phyloP scores from a whole-genome alignment of 2,113 vertebrate genomes.

The Xenopus borealis region DNA sequence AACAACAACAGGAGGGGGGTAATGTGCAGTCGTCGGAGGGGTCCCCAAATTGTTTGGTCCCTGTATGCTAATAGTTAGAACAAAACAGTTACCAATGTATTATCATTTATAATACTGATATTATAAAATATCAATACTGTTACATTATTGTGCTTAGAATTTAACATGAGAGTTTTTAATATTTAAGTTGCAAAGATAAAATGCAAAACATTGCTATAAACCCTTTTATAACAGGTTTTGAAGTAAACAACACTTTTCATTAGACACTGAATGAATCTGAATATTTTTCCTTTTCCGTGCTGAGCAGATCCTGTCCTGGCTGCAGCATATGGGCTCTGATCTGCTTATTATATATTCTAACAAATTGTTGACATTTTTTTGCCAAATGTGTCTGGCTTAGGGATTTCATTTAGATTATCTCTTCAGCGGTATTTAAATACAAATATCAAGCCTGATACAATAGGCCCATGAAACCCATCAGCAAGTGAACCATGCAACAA shows the following conservation, averaged over 20 bases:
- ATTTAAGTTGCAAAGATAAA: too few species aligned
- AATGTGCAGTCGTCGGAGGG: too few species aligned
- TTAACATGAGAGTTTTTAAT: too few species aligned
- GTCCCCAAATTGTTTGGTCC: too few species aligned
- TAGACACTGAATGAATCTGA: not conserved
- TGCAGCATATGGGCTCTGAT: conserved; percentile 9
- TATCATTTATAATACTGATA: too few species aligned
- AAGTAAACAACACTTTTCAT: not conserved
- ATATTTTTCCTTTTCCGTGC: not conserved
- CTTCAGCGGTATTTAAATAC: conserved; percentile 31
- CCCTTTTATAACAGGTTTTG: too few species aligned
- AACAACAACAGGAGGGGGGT: too few species aligned
- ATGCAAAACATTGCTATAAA: too few species aligned
- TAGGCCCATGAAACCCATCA: conserved; percentile 16
- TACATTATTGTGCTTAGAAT: too few species aligned
- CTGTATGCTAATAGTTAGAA: too few species aligned
- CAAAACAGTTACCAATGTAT: too few species aligned
- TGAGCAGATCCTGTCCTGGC: conserved; percentile 9
- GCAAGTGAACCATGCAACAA: conserved; percentile 25
- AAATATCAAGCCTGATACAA: conserved; percentile 22
- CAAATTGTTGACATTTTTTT: conserved; percentile 5
- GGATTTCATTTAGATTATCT: conserved; percentile 11
- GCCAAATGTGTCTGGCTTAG: conserved; percentile 23
- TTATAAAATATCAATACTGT: too few species aligned
- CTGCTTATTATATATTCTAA: conserved; percentile 9